A percentile compares a stretch with the other conserved stretches of the same genome.
Evolutionary conservation across 2,113 vertebrate genomes (phyloP).

Genomic region (Genyomyrus donnyi): DNA sequence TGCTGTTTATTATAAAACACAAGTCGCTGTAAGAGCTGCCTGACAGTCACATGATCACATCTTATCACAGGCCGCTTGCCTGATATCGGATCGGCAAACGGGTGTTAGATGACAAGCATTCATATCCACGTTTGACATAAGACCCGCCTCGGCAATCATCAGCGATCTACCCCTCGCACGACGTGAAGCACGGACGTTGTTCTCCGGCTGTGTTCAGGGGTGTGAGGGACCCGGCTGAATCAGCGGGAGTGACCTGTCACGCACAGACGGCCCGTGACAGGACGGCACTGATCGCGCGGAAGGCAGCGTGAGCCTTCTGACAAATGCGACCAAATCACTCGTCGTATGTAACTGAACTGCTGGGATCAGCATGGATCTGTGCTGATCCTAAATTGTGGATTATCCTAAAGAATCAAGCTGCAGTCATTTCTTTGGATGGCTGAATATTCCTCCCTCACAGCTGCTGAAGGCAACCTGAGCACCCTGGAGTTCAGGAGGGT

Average conservation of each 20-base stretch:
- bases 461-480: neutral
- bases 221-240: neutral
- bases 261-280: slow-evolving; percentile 25
- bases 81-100: neutral
- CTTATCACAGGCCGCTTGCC: neutral
- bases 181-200: neutral
- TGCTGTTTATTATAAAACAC: neutral
- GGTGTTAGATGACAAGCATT: neutral
- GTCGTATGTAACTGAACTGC: slow-evolving; percentile 30
- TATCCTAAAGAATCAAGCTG: slow-evolving; percentile 11
- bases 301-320: slow-evolving; percentile 26
- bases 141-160: neutral
- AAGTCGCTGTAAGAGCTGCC: neutral
- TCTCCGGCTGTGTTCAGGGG: neutral
- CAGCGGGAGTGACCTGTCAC: neutral
- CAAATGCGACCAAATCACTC: slow-evolving; percentile 35
- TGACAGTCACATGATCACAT: neutral
- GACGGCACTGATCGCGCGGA: slow-evolving; percentile 33
- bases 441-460: neutral
- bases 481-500: neutral
- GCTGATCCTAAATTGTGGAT: slow-evolving; percentile 17
- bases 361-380: slow-evolving; percentile 16
- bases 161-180: neutral
- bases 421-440: slow-evolving; percentile 21
- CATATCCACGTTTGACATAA: neutral